Conservation (phyloP, 2,797 vertebrate genomes). For the Molossus alvarezi region DNA sequence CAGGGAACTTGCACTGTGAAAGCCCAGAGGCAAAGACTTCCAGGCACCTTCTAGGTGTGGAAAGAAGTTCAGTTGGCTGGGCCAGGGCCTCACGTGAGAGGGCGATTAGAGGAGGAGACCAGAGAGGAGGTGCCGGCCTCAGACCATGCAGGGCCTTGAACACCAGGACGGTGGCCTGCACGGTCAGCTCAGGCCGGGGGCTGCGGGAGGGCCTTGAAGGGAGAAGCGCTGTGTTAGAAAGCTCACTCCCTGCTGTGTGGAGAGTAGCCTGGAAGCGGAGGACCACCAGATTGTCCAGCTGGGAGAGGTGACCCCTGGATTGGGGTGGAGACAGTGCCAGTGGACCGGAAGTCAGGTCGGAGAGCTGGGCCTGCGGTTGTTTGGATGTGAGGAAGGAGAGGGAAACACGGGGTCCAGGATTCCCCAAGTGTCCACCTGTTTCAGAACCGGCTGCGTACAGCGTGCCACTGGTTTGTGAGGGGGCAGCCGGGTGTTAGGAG, state of each 20-base stretch:
- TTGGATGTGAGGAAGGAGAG: rapidly evolving
- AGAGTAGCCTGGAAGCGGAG: not conserved
- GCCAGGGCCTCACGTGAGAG: not conserved
- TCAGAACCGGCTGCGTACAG: not conserved
- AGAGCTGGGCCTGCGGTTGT: not conserved
- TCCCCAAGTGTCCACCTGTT: rapidly evolving
- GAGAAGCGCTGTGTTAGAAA: not conserved
- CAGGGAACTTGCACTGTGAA: not conserved
- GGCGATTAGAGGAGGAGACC: not conserved
- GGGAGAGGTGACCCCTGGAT: not conserved
- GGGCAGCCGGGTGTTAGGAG: not conserved
- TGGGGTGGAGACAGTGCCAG: not conserved
- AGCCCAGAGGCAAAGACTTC: not conserved
- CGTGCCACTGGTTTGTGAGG: not conserved
- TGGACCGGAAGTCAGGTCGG: not conserved
- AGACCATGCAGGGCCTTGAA: not conserved
- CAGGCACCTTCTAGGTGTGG: not conserved
- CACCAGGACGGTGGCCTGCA: rapidly evolving
- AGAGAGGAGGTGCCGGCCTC: not conserved
- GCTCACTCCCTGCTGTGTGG: not conserved
- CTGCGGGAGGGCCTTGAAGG: not conserved
- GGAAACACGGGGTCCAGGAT: not conserved
- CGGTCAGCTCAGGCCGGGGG: not conserved
- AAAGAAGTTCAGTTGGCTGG: not conserved
- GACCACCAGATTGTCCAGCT: not conserved